Conservation (phyloP, 1,140 invertebrate genomes). For the Octopus sinensis region DNA sequence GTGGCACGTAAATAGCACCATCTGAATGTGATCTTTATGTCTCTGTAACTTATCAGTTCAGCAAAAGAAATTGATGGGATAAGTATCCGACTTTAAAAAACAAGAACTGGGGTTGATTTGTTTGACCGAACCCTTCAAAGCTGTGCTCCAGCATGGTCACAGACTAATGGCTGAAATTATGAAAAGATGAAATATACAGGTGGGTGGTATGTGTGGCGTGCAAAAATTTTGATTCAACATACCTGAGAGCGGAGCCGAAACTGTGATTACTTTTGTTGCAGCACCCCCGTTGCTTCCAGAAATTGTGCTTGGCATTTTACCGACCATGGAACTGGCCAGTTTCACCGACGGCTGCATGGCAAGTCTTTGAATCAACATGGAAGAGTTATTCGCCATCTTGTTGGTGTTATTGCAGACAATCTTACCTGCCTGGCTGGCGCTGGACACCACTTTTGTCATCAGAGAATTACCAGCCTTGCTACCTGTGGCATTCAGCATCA, state of each 20-base stretch:
- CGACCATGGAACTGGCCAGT: constrained; percentile 26
- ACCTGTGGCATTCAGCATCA: constrained; percentile 48
- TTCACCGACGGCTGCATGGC: constrained; percentile 35
- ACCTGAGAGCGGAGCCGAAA: constrained; percentile 45
- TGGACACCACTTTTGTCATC: constrained; percentile 45
- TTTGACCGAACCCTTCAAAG: too few species aligned
- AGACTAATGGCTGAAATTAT: too few species aligned
- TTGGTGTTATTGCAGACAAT: constrained; percentile 29
- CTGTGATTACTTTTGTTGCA: constrained; percentile 48
- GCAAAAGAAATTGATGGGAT: too few species aligned
- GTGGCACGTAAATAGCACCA: too few species aligned
- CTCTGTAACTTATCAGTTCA: too few species aligned
- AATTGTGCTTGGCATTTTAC: constrained; percentile 21
- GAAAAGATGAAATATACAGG: too few species aligned
- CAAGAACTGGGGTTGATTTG: too few species aligned
- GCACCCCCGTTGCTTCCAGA: constrained; percentile 19
- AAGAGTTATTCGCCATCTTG: constrained; percentile 32
- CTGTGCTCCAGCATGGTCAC: too few species aligned
- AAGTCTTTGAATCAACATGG: constrained; percentile 43
- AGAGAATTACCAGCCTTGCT: constrained; percentile 47
- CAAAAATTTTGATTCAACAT: neutral
- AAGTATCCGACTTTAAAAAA: too few species aligned
- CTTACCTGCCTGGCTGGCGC: constrained; percentile 30
- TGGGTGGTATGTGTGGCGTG: too few species aligned
- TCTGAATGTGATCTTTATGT: too few species aligned